Conservation (phyloP, 2,797 vertebrate genomes). For the Graptemys geographica region DNA sequence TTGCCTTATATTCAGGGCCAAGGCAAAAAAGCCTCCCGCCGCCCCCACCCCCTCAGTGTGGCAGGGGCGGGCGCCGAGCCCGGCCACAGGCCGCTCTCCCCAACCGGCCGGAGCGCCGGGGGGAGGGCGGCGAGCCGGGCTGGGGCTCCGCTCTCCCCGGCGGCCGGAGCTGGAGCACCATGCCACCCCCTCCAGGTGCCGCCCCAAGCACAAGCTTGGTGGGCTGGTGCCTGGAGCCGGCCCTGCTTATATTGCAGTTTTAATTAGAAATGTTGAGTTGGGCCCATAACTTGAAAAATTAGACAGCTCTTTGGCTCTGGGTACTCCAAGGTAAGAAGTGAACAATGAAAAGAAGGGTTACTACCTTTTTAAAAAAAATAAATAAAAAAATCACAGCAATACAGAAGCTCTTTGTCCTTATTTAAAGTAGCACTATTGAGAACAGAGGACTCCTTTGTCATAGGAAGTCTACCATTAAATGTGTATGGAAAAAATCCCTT, state of each 20-base stretch:
- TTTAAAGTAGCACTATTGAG: slow-evolving; percentile 54
- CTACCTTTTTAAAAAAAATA: not conserved
- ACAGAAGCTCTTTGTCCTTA: slow-evolving; percentile 15
- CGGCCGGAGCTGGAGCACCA: too few species aligned
- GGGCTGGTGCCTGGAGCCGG: too few species aligned
- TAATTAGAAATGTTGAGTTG: not conserved
- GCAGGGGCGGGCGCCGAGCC: too few species aligned
- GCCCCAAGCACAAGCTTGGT: too few species aligned
- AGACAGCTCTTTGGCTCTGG: not conserved
- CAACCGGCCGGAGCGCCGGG: too few species aligned
- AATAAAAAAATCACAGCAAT: not conserved
- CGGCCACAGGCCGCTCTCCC: too few species aligned
- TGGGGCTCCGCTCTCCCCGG: too few species aligned
- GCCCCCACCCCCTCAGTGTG: too few species aligned
- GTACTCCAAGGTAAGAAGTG: not conserved
- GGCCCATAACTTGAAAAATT: not conserved
- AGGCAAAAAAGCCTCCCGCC: too few species aligned
- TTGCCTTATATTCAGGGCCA: too few species aligned
- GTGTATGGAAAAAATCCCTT: slow-evolving; percentile 30
- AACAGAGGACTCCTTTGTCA: slow-evolving; percentile 54
- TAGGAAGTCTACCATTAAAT: slow-evolving; percentile 62
- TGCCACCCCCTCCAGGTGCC: too few species aligned
- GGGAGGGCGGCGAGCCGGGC: too few species aligned
- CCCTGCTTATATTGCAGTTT: not conserved
- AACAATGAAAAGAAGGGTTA: slow-evolving; percentile 1